These are phyloP conservation scores for Hemiprocne comata DNA, from an alignment of 2,113 vertebrate genomes.

Conservation along the genomic window DNA sequence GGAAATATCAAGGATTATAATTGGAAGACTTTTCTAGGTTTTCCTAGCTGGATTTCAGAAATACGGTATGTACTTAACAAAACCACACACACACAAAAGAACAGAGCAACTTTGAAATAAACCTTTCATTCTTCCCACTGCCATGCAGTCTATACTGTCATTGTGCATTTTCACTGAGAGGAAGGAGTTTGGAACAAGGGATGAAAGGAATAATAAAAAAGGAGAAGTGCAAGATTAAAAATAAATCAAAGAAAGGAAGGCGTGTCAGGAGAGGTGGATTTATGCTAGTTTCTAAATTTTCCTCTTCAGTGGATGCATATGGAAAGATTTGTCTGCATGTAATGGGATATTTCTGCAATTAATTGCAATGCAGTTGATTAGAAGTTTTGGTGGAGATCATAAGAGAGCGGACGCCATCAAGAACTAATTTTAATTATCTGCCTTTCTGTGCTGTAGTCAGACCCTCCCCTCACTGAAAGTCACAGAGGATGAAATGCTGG, in stretches of 20 bases:
- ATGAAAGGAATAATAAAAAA: slow-evolving; percentile 13
- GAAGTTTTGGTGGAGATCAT: not conserved
- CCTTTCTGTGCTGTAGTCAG: not conserved
- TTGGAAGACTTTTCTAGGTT: slow-evolving; percentile 72
- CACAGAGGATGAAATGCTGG: not conserved
- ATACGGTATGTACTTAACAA: slow-evolving; percentile 46
- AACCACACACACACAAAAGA: slow-evolving; percentile 40
- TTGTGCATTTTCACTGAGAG: not conserved
- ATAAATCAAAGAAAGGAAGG: slow-evolving; percentile 5
- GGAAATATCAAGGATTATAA: slow-evolving; percentile 73
- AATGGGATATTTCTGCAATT: not conserved
- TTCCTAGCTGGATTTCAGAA: slow-evolving; percentile 65
- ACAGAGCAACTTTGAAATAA: slow-evolving; percentile 59
- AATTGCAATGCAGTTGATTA: not conserved
- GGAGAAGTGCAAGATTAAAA: slow-evolving; percentile 41
- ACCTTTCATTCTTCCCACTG: slow-evolving; percentile 40
- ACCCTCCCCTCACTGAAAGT: not conserved
- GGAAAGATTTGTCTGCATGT: not conserved
- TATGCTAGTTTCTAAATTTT: not conserved
- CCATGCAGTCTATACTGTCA: not conserved
- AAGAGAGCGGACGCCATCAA: not conserved
- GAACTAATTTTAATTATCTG: not conserved
- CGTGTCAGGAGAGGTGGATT: not conserved
- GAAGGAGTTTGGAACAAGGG: not conserved
- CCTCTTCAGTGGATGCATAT: not conserved